Evolutionary conservation across 2,797 vertebrate genomes (phyloP).

Genomic region (Cyprinella venusta): DNA sequence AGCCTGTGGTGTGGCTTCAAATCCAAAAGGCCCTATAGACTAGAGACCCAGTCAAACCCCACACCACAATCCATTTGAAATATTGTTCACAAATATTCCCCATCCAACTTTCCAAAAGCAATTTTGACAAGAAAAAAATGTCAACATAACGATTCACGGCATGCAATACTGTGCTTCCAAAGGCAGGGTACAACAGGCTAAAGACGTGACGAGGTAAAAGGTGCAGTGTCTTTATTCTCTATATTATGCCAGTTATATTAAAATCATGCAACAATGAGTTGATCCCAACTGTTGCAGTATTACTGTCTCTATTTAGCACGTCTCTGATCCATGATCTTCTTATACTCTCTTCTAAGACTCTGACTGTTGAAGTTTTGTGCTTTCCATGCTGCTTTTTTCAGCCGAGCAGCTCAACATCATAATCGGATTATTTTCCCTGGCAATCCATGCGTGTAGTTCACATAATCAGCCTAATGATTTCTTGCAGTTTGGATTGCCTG

Average conservation of each 20-base stretch:
- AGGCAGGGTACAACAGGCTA: too few species aligned
- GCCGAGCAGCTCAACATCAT: constrained; percentile 26
- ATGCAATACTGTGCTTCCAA: background rate
- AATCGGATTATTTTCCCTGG: constrained; percentile 48
- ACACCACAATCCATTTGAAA: background rate
- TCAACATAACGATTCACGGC: background rate
- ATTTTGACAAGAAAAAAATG: background rate
- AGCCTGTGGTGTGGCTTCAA: background rate
- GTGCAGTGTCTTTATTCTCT: background rate
- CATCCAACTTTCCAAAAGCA: background rate
- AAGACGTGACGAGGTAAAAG: too few species aligned
- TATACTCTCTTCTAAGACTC: background rate
- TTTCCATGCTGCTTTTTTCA: constrained; percentile 10
- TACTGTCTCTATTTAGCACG: background rate
- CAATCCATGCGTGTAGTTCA: constrained; percentile 34
- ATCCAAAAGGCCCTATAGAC: background rate
- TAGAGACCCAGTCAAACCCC: constrained; percentile 2
- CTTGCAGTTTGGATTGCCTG: constrained; percentile 9
- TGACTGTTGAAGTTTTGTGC: background rate
- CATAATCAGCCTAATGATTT: constrained; percentile 39
- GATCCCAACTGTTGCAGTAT: background rate
- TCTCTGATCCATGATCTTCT: constrained; percentile 30
- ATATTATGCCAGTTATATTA: background rate
- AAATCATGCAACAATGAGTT: background rate
- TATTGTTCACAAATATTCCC: background rate